Evolutionary conservation across 2,888 invertebrate species (phyloP).

Genomic region (Pyrrhia umbra): DNA sequence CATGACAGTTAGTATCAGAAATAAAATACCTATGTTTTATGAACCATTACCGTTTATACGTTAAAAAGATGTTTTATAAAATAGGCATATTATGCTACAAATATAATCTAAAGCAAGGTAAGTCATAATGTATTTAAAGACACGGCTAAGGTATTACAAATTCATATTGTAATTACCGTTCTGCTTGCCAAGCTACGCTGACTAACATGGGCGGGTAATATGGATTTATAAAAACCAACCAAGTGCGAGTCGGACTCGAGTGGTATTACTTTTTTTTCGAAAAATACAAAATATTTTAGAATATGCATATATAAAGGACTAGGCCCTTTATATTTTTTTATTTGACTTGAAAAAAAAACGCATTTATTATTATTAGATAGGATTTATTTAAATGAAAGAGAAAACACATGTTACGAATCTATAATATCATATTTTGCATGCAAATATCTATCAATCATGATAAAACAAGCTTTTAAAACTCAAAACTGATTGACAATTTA

Average conservation of each 20-base stretch:
- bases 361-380: no score
- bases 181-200: slow-evolving; percentile 6
- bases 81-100: not conserved
- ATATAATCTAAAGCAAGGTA: not conserved
- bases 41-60: no score
- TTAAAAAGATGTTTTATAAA: no score
- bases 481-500: not conserved
- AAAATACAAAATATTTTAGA: no score
- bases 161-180: slow-evolving; percentile 13
- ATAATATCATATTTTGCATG: not conserved
- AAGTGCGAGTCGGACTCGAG: not conserved
- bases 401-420: no score
- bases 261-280: no score
- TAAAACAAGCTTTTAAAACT: not conserved
- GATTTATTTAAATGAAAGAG: no score
- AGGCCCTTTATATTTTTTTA: no score
- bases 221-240: not conserved
- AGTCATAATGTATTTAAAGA: not conserved
- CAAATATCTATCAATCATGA: not conserved
- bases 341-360: no score
- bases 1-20: no score
- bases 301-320: no score
- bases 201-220: not conserved
- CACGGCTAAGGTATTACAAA: slow-evolving; percentile 8
- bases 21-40: no score